Conservation (phyloP, 2,888 invertebrate species). For the Metalampra italica region DNA sequence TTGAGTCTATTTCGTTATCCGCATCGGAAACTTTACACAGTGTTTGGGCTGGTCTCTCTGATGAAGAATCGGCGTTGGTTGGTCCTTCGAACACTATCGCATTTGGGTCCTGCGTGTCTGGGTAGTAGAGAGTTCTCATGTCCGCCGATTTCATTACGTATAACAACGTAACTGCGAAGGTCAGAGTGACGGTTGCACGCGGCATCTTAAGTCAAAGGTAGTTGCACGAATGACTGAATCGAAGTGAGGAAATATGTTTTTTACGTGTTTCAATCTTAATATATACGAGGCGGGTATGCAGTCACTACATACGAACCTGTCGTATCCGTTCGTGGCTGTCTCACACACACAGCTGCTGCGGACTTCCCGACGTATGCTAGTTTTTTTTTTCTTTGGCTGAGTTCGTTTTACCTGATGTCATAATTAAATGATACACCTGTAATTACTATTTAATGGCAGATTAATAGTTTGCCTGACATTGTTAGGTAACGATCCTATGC, state of each 20-base stretch:
- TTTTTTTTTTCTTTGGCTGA: too few relatives aligned
- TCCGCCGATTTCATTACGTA: slow-evolving; percentile 5
- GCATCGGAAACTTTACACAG: neutral
- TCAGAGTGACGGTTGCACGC: slow-evolving; percentile 1
- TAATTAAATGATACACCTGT: too few relatives aligned
- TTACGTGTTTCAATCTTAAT: neutral
- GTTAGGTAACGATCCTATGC: too few relatives aligned
- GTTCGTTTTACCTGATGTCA: too few relatives aligned
- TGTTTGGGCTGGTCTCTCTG: neutral
- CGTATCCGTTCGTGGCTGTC: too few relatives aligned
- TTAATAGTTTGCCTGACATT: too few relatives aligned
- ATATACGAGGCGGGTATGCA: neutral
- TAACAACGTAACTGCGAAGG: slow-evolving; percentile 1
- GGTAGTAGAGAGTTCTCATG: slow-evolving; percentile 31
- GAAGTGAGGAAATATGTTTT: too few relatives aligned
- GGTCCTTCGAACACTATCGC: slow-evolving; percentile 53
- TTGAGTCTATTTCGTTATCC: slow-evolving; percentile 10
- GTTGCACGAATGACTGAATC: slow-evolving; percentile 2
- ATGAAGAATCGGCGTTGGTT: slow-evolving; percentile 36
- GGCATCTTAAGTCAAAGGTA: slow-evolving; percentile 3
- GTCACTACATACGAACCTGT: too few relatives aligned
- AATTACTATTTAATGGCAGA: too few relatives aligned
- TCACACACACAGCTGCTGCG: too few relatives aligned
- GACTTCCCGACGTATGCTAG: too few relatives aligned
- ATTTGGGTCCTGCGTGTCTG: slow-evolving; percentile 32